Percentiles rank a stretch among this genome's conserved stretches.
These are phyloP conservation scores for Pilophorus perplexus DNA, from an alignment of 2,888 invertebrate species.

Conservation along the genomic window DNA sequence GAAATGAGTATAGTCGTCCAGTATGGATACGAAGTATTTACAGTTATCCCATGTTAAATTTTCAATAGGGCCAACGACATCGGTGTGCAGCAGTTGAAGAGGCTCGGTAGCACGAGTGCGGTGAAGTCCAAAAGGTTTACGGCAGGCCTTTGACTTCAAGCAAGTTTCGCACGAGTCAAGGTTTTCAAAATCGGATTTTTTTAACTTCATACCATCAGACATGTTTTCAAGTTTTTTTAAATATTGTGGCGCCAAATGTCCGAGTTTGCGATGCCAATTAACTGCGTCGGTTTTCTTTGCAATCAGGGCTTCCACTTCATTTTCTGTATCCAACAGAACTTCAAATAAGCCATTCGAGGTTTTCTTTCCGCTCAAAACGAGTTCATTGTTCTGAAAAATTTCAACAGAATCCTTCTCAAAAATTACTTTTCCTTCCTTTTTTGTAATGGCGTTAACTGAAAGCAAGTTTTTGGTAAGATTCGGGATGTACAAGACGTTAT, in stretches of 20 bases:
- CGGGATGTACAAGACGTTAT: slow-evolving; percentile 2
- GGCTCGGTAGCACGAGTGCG: slow-evolving; percentile 1
- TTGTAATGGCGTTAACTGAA: slow-evolving; percentile 13
- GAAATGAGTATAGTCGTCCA: slow-evolving; percentile 12
- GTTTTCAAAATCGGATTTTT: background rate
- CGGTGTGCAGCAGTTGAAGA: no score
- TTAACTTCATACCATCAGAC: background rate
- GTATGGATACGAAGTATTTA: no score
- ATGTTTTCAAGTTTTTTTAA: background rate
- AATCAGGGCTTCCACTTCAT: background rate
- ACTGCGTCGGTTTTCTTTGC: background rate
- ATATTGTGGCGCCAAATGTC: background rate
- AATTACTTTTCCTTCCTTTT: slow-evolving; percentile 10
- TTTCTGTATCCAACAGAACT: background rate
- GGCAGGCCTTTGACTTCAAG: background rate
- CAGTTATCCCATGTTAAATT: no score
- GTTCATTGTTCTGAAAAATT: slow-evolving; percentile 2
- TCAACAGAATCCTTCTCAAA: slow-evolving; percentile 2
- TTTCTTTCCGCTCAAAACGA: slow-evolving; percentile 2
- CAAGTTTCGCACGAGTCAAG: background rate
- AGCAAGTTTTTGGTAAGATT: slow-evolving; percentile 16
- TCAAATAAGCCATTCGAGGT: slow-evolving; percentile 6
- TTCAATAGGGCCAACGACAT: no score
- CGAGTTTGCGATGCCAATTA: slow-evolving; percentile 3
- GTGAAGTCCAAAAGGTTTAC: slow-evolving; percentile 6